Evolutionary conservation across 2,797 vertebrate genomes (phyloP).

Genomic region (Hemibagrus guttatus): DNA sequence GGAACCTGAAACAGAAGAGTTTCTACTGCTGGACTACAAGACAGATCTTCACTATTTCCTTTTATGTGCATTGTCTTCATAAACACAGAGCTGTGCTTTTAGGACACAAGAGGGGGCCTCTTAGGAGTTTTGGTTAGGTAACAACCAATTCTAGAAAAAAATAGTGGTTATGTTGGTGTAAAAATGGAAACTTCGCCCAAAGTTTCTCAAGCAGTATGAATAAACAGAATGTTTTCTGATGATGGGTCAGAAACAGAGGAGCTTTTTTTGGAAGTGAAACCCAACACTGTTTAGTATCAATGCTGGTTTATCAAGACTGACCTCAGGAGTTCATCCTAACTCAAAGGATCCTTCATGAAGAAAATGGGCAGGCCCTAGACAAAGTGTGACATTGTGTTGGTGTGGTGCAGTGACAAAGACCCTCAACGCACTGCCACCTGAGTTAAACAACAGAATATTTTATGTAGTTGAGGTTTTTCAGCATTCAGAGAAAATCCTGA

Average conservation of each 20-base stretch:
- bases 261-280: conserved; percentile 41
- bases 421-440: not conserved
- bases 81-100: not conserved
- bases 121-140: conserved; percentile 1
- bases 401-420: conserved; percentile 8
- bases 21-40: not conserved
- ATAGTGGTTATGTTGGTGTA: conserved; percentile 23
- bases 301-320: conserved; percentile 41
- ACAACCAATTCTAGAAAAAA: conserved; percentile 23
- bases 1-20: conserved; percentile 41
- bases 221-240: conserved; percentile 28
- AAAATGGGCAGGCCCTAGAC: conserved; percentile 50
- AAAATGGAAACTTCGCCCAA: conserved; percentile 22
- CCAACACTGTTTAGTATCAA: conserved; percentile 50
- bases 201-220: conserved; percentile 36
- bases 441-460: conserved; percentile 3
- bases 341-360: conserved; percentile 37
- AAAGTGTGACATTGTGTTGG: conserved; percentile 34
- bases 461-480: not conserved
- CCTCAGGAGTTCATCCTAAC: conserved; percentile 33
- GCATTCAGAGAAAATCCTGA: not conserved
- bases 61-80: not conserved
- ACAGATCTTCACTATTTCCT: conserved; percentile 5
- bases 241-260: conserved; percentile 24
- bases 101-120: not conserved